Evolutionary conservation across 2,888 invertebrate genomes (phyloP).

Genomic region (Chymomyza procnemis): DNA sequence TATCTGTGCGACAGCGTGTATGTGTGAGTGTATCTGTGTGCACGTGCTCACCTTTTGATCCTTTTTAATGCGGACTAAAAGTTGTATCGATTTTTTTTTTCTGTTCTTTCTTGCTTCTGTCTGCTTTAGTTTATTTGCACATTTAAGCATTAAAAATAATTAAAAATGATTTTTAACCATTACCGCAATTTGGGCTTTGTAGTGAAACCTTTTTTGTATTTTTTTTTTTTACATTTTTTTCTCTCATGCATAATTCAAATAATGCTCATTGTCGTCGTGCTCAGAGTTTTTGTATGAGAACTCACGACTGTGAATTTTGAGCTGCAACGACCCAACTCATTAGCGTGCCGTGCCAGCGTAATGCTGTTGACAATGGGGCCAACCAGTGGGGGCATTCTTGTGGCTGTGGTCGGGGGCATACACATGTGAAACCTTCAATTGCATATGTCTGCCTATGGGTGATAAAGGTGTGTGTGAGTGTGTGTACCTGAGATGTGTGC

Average conservation of each 20-base stretch:
- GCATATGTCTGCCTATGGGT: constrained; percentile 38
- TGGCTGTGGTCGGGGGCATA: constrained; percentile 12
- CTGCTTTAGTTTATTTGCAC: constrained; percentile 32
- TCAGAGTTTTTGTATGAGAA: constrained; percentile 20
- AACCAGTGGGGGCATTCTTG: constrained; percentile 9
- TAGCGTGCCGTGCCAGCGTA: constrained; percentile 44
- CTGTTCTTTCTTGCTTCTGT: constrained; percentile 2
- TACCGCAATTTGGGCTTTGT: constrained; percentile 33
- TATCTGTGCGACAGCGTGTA: constrained; percentile 14
- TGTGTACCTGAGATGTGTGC: not conserved
- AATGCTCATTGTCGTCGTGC: constrained; percentile 42
- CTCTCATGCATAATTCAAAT: constrained; percentile 56
- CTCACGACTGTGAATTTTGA: not conserved
- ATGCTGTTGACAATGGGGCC: constrained; percentile 25
- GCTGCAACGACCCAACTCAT: constrained; percentile 50
- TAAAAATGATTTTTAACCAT: constrained; percentile 31
- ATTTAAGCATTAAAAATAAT: constrained; percentile 62
- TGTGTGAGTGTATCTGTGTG: constrained; percentile 37
- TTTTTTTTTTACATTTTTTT: constrained; percentile 14
- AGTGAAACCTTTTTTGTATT: constrained; percentile 46
- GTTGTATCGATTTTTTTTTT: constrained; percentile 59
- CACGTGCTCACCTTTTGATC: constrained; percentile 65
- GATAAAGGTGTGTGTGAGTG: not conserved
- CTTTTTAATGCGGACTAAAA: constrained; percentile 49
- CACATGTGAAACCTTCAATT: constrained; percentile 2